Conservation (phyloP, 2,113 vertebrate species). For the Centrocercus urophasianus region DNA sequence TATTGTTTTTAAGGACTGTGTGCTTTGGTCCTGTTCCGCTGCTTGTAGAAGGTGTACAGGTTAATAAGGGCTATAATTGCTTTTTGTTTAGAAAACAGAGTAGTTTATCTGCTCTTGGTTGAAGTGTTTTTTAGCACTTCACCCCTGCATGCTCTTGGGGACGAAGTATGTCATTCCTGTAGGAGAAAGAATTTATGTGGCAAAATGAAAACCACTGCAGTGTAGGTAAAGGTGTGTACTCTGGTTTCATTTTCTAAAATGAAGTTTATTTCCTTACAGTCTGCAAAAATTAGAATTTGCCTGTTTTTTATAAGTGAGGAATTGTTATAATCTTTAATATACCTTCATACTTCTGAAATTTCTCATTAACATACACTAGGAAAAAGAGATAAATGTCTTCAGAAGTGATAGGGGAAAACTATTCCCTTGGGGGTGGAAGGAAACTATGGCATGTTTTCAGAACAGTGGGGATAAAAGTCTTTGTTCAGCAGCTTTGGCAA, state of each 20-base stretch:
- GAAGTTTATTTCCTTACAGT: not conserved
- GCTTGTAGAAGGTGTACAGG: not conserved
- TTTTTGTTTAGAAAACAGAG: not conserved
- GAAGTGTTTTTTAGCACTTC: not conserved
- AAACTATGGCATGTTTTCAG: not conserved
- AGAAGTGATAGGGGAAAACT: not conserved
- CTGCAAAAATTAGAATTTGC: not conserved
- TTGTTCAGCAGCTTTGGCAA: not conserved
- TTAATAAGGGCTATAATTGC: slow-evolving; percentile 10
- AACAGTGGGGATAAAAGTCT: not conserved
- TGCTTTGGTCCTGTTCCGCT: not conserved
- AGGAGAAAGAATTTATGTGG: not conserved
- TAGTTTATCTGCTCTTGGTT: not conserved
- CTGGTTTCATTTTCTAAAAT: not conserved
- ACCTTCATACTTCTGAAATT: not conserved
- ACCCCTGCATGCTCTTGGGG: not conserved
- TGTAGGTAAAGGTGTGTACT: not conserved
- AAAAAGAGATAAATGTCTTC: not conserved
- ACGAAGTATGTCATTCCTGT: not conserved
- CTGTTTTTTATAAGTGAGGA: not conserved
- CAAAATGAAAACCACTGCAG: not conserved
- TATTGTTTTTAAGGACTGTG: not conserved
- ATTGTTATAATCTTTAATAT: not conserved
- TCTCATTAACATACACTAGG: not conserved
- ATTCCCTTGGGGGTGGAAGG: not conserved